Conservation (phyloP, 2,888 invertebrate genomes). For the Limnephilus auricula region DNA sequence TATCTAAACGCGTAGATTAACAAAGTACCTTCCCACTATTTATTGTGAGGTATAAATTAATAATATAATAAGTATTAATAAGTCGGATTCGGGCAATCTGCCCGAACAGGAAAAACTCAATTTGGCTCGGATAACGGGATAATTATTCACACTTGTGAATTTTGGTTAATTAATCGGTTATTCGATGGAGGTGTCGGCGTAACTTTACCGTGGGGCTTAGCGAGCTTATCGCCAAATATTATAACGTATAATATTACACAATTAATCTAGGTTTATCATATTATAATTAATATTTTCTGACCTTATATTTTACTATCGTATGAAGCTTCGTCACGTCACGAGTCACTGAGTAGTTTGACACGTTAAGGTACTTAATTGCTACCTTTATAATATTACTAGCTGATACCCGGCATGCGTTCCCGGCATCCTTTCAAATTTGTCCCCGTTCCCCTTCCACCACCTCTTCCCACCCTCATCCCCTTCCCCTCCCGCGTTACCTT, state of each 20-base stretch:
- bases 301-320: not conserved
- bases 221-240: not conserved
- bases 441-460: no score
- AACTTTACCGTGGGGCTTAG: not conserved
- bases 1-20: not conserved
- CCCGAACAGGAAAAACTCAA: not conserved
- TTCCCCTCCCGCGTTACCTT: no score
- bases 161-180: slow-evolving; percentile 13
- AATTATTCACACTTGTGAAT: slow-evolving; percentile 3
- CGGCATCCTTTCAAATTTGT: no score
- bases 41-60: not conserved
- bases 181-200: not conserved
- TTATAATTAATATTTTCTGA: not conserved
- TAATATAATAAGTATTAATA: not conserved
- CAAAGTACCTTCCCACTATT: not conserved
- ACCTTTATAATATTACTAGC: no score
- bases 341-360: not conserved
- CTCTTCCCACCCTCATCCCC: no score
- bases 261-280: not conserved
- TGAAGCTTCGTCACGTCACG: not conserved
- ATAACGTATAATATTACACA: not conserved
- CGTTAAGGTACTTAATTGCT: not conserved
- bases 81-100: not conserved
- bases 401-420: no score
- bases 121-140: not conserved